Percentiles rank a stretch among this genome's conserved stretches.
phyloP scores from a whole-genome alignment of 2,797 vertebrate genomes.

The Pseudomugil gertrudae region DNA sequence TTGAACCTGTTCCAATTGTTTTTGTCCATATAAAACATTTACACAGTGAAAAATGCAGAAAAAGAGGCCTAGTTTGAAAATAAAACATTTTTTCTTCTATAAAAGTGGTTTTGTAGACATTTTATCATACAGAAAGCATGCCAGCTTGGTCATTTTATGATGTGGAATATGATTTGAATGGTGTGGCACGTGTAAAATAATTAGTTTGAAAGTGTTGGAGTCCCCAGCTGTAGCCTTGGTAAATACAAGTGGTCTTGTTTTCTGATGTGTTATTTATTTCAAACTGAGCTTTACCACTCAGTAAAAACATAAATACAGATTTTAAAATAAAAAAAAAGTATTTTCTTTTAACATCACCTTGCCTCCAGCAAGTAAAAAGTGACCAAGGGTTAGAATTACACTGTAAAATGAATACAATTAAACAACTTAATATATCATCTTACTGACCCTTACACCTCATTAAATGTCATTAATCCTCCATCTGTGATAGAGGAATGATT shows the following conservation, averaged over 20 bases:
- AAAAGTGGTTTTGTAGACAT: background rate
- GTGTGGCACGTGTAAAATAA: background rate
- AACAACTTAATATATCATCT: constrained; percentile 8
- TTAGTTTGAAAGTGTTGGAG: background rate
- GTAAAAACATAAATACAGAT: background rate
- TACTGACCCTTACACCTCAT: constrained; percentile 36
- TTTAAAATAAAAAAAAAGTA: background rate
- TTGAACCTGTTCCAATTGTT: background rate
- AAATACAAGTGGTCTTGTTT: background rate
- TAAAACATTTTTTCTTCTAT: background rate
- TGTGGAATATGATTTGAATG: background rate
- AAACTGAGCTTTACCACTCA: background rate
- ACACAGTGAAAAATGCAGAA: background rate
- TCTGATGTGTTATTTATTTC: background rate
- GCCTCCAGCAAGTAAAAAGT: no score
- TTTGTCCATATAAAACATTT: background rate
- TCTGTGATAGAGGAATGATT: constrained; percentile 63
- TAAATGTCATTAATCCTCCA: constrained; percentile 69
- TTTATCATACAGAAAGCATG: background rate
- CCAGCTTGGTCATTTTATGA: background rate
- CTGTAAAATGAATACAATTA: background rate
- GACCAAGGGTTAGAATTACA: background rate
- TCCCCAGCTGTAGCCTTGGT: background rate
- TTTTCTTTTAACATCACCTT: background rate
- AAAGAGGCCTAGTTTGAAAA: background rate